Conservation (phyloP, 2,113 vertebrate species). For the Colius striatus region DNA sequence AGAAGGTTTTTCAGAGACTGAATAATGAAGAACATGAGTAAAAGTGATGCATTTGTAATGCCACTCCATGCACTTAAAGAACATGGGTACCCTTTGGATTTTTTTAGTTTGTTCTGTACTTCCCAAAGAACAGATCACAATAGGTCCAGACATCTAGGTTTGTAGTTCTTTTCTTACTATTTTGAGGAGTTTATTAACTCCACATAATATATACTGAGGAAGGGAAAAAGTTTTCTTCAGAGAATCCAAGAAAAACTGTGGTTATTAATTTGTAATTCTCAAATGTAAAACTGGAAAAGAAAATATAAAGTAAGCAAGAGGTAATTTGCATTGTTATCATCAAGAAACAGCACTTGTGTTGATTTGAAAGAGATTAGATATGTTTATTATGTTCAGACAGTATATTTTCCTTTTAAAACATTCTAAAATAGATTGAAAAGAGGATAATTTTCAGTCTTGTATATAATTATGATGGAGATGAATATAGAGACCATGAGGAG, state of each 20-base stretch:
- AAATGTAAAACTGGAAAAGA: neutral
- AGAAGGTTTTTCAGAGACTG: neutral
- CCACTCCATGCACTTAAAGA: neutral
- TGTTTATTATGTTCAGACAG: slow-evolving; percentile 2
- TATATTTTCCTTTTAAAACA: neutral
- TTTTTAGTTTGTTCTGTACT: neutral
- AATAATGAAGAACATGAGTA: neutral
- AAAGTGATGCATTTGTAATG: neutral
- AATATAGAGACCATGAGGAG: no score
- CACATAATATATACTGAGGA: neutral
- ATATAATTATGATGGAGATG: neutral
- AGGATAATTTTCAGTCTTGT: neutral
- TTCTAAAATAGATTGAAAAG: neutral
- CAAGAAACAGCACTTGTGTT: neutral
- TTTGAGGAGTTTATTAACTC: neutral
- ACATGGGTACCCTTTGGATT: neutral
- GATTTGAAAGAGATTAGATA: neutral
- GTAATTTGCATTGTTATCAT: neutral
- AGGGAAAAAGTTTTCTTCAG: neutral
- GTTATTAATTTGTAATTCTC: slow-evolving; percentile 7
- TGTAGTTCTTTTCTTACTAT: neutral
- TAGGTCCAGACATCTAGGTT: neutral
- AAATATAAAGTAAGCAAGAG: slow-evolving; percentile 1
- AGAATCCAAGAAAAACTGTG: neutral
- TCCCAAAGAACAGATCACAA: neutral